Base-by-base conservation (phyloP, 2,797 vertebrate genomes). In the Melanotaenia maccullochi region DNA sequence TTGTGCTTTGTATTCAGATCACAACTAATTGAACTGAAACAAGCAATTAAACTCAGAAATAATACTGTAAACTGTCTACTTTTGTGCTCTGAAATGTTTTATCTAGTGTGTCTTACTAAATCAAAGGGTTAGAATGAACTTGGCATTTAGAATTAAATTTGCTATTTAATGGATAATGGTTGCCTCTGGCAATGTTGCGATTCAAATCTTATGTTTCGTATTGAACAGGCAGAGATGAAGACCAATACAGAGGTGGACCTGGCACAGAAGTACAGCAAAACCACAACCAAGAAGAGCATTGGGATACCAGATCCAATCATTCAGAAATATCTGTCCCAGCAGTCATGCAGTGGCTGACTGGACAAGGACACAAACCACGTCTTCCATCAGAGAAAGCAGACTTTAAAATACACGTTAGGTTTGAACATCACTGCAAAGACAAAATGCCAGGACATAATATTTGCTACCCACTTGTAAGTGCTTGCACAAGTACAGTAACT, bases 311-410 rank as follows among this genome's bases (percentile, higher is more conserved):
- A 33, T 32, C 4, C n/a, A 49, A 22, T 20, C 5, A n/a, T 22
- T 25, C 3, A 14, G 24, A 22, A 22, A 9, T 51, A 2, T 52
- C 16, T 52, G 62, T 65, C 32, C 52, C 52, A 18, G 16, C 13
- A 55, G 14, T 55, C 13, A 30, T 55, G 52, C 52, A 30, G 52
- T 52, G 62, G 62, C 36, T 64, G 24, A 57, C 55, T 33, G 30
- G 18, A 57, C 9, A 33, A 52, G 33, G 33, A 33, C 47, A 52
- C 47, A 65, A 65, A 24, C 33, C 33, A 4, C 9, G 51, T 52
- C 22, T 64, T 38, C 33, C 32, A 20, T 24, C 24, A 54, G 47
- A 52, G 18, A 25, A 14, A 5, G 32, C 30, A 52, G 5, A 52
- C 20, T 36, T 64, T 38, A 52, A 64, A 52, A 64, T 36, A 64